These are phyloP conservation scores for Crepidodera aurea DNA, from an alignment of 2,888 invertebrate genomes.

Conservation along the genomic window DNA sequence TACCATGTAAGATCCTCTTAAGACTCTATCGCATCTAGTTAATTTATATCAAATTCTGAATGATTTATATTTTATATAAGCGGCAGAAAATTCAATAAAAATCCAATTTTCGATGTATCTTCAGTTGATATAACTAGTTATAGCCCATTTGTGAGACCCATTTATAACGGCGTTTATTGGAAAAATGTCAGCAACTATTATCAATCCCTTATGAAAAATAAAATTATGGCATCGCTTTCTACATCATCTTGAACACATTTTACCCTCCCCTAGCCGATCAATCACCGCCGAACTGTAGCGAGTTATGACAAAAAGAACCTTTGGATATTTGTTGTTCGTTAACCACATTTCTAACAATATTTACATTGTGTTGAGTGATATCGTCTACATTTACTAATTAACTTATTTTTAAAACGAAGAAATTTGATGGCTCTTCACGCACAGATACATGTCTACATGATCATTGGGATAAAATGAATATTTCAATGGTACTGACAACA, in stretches of 20 bases:
- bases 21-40: neutral
- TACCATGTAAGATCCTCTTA: too few relatives aligned
- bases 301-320: too few relatives aligned
- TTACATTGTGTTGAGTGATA: too few relatives aligned
- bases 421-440: too few relatives aligned
- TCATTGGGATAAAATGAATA: too few relatives aligned
- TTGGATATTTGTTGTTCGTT: too few relatives aligned
- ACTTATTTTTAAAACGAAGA: too few relatives aligned
- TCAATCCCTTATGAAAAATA: slow-evolving; percentile 28
- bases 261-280: slow-evolving; percentile 15
- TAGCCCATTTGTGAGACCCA: slow-evolving; percentile 16
- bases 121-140: slow-evolving; percentile 27
- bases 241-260: slow-evolving; percentile 29
- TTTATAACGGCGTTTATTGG: slow-evolving; percentile 28
- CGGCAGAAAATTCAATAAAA: slow-evolving; percentile 26
- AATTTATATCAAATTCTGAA: neutral
- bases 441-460: too few relatives aligned
- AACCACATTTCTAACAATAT: too few relatives aligned
- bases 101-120: slow-evolving; percentile 25
- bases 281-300: slow-evolving; percentile 6
- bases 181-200: slow-evolving; percentile 27
- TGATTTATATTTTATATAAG: slow-evolving; percentile 13
- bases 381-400: too few relatives aligned
- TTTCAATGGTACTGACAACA: too few relatives aligned
- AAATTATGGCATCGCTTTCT: slow-evolving; percentile 24